These are phyloP conservation scores for Papilio polytes DNA, from an alignment of 1,140 invertebrate genomes.

Conservation along the genomic window DNA sequence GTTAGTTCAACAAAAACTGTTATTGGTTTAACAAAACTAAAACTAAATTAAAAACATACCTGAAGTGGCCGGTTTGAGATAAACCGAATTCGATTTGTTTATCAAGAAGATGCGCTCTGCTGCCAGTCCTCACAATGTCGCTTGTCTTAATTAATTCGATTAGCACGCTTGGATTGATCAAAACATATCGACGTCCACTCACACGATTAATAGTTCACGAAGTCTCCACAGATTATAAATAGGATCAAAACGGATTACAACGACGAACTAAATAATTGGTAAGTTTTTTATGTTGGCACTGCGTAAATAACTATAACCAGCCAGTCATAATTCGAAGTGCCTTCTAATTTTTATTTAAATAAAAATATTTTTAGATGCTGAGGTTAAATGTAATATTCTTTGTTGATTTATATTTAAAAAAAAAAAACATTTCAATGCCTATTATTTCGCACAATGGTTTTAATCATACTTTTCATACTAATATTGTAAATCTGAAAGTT, in stretches of 20 bases:
- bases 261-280: conserved; percentile 29
- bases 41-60: conserved; percentile 12
- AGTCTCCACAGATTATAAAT: conserved; percentile 38
- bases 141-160: conserved; percentile 66
- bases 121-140: conserved; percentile 30
- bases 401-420: too few species aligned
- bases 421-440: too few species aligned
- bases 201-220: conserved; percentile 52
- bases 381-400: too few species aligned
- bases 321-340: background rate
- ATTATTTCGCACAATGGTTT: too few species aligned
- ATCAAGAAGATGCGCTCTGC: conserved; percentile 37
- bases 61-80: conserved; percentile 19
- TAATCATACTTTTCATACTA: too few species aligned
- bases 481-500: too few species aligned
- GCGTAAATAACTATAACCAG: background rate
- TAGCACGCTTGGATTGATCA: conserved; percentile 65
- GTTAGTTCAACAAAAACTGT: background rate
- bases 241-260: conserved; percentile 27
- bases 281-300: background rate
- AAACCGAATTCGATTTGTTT: conserved; percentile 39
- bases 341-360: background rate
- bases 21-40: too few species aligned
- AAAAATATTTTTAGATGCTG: too few species aligned
- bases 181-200: conserved; percentile 58